phyloP scores from a whole-genome alignment of 2,888 invertebrate species.

The Caradrina kadenii region DNA sequence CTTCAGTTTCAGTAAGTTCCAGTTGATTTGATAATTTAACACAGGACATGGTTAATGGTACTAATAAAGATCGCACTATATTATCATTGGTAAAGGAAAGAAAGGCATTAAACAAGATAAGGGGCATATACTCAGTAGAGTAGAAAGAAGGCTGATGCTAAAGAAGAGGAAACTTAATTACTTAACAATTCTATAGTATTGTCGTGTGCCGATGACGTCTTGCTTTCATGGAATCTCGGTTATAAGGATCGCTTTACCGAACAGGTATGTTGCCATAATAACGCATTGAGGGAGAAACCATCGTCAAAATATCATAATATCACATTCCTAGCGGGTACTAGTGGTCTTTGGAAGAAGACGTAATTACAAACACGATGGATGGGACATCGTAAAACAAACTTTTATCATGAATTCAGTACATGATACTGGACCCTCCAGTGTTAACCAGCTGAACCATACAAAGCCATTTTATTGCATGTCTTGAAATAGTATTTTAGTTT shows the following conservation, averaged over 20 bases:
- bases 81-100: too few species aligned
- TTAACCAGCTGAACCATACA: too few species aligned
- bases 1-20: too few species aligned
- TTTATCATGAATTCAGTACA: too few species aligned
- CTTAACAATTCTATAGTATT: constrained; percentile 6
- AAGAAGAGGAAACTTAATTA: not conserved
- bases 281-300: not conserved
- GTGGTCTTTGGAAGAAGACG: constrained; percentile 2
- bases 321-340: constrained; percentile 16
- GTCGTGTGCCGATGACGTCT: not conserved
- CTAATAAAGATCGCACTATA: too few species aligned
- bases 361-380: too few species aligned
- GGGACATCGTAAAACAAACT: too few species aligned
- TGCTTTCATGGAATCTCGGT: constrained; percentile 23
- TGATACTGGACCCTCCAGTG: too few species aligned
- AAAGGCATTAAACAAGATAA: not conserved
- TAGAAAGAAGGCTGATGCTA: not conserved
- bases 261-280: constrained; percentile 36
- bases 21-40: not conserved
- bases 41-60: not conserved
- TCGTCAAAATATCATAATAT: constrained; percentile 26
- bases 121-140: not conserved
- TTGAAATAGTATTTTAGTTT: constrained; percentile 2
- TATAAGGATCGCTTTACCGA: constrained; percentile 19
- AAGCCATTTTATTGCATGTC: not conserved